A percentile compares a stretch with the other conserved stretches of the same genome.
Evolutionary conservation across 2,113 vertebrate species (phyloP).

Genomic region (Aplodontia rufa): DNA sequence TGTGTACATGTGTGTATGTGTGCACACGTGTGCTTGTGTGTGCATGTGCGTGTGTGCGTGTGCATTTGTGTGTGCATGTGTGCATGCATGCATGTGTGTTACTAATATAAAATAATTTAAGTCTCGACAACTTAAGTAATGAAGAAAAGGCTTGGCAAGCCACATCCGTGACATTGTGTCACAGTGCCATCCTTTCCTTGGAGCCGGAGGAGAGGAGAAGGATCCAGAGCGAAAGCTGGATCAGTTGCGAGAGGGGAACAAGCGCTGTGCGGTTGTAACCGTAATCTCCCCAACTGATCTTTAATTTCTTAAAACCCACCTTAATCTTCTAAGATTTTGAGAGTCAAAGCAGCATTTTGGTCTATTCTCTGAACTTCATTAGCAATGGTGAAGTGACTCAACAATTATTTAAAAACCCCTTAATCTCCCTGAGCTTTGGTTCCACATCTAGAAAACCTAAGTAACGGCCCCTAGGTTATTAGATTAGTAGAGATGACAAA

Average conservation of each 20-base stretch:
- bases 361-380: background rate
- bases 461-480: background rate
- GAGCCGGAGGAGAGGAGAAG: background rate
- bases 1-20: too few relatives aligned
- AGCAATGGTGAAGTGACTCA: background rate
- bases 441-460: constrained; percentile 34
- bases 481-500: constrained; percentile 38
- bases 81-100: too few relatives aligned
- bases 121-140: background rate
- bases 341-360: constrained; percentile 14
- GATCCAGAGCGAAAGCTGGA: background rate
- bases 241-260: background rate
- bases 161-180: background rate
- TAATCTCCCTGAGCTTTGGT: background rate
- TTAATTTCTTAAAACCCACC: background rate
- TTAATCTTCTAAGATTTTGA: constrained; percentile 1
- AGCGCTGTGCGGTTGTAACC: background rate
- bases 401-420: background rate
- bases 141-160: background rate
- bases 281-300: background rate
- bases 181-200: background rate
- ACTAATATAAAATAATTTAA: background rate
- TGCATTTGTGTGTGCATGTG: too few relatives aligned
- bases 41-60: background rate
- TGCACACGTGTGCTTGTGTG: too few relatives aligned